Evolutionary conservation across 2,113 vertebrate species (phyloP).

Genomic region (Oceanites oceanicus): DNA sequence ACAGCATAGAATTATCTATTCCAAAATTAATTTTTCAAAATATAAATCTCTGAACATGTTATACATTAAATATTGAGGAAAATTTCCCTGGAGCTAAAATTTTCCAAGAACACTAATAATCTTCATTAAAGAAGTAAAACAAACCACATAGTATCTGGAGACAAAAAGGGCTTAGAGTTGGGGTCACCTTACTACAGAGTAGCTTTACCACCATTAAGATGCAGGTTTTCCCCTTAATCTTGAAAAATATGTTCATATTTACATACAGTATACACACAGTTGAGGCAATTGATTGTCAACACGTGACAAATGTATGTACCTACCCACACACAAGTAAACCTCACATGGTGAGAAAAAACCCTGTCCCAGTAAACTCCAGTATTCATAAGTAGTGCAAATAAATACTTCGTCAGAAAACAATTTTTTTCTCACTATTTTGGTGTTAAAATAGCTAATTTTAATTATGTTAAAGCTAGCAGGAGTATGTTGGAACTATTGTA

Average conservation of each 20-base stretch:
- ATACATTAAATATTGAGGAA: slow-evolving; percentile 44
- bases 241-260: slow-evolving; percentile 64
- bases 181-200: slow-evolving; percentile 33
- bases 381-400: slow-evolving; percentile 72
- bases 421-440: slow-evolving; percentile 48
- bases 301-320: slow-evolving; percentile 67
- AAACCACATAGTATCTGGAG: slow-evolving; percentile 44
- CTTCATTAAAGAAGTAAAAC: slow-evolving; percentile 35
- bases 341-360: slow-evolving; percentile 62
- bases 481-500: slow-evolving; percentile 24
- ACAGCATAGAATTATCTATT: slow-evolving; percentile 50
- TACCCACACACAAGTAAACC: slow-evolving; percentile 62
- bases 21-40: slow-evolving; percentile 54
- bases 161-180: slow-evolving; percentile 16
- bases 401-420: slow-evolving; percentile 40
- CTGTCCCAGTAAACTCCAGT: slow-evolving; percentile 65
- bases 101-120: slow-evolving; percentile 54
- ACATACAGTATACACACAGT: slow-evolving; percentile 69
- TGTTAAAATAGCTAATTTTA: slow-evolving; percentile 35
- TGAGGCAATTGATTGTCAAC: slow-evolving; percentile 70
- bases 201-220: slow-evolving; percentile 58
- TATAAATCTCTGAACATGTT: slow-evolving; percentile 56
- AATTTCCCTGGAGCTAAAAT: slow-evolving; percentile 42
- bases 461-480: slow-evolving; percentile 52
- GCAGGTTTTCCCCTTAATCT: slow-evolving; percentile 34